Percentiles rank a stretch among this genome's conserved stretches.
Evolutionary conservation across 2,797 vertebrate species (phyloP).

Genomic region (Potorous gilbertii): DNA sequence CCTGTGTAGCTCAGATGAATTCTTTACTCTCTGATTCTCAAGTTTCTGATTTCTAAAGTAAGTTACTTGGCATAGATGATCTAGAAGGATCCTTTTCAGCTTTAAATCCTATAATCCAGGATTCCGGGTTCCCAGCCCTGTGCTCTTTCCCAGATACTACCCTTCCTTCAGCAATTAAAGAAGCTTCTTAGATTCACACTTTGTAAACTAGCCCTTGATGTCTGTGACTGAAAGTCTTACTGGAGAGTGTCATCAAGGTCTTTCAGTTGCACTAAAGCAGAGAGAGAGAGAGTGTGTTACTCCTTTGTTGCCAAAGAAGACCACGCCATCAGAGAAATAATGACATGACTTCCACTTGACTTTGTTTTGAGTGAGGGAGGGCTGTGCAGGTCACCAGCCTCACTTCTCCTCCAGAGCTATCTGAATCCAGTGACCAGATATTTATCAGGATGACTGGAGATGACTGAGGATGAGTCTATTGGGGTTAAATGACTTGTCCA

Average conservation of each 20-base stretch:
- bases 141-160: neutral
- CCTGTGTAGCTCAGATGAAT: neutral
- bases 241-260: neutral
- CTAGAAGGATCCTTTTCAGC: neutral
- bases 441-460: no score
- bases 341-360: no score
- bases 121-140: neutral
- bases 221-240: neutral
- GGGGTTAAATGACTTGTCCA: no score
- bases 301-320: no score
- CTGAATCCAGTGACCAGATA: no score
- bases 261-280: constrained; percentile 57
- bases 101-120: neutral
- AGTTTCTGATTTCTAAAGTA: neutral
- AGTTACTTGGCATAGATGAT: neutral
- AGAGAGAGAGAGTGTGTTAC: neutral
- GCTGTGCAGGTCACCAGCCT: no score
- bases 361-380: no score
- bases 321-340: no score
- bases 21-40: neutral
- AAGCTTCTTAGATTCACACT: neutral
- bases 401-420: no score
- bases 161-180: neutral
- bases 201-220: neutral
- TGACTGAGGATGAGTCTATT: no score